Evolutionary conservation across 2,113 vertebrate genomes (phyloP).

Genomic region (Monopterus albus): DNA sequence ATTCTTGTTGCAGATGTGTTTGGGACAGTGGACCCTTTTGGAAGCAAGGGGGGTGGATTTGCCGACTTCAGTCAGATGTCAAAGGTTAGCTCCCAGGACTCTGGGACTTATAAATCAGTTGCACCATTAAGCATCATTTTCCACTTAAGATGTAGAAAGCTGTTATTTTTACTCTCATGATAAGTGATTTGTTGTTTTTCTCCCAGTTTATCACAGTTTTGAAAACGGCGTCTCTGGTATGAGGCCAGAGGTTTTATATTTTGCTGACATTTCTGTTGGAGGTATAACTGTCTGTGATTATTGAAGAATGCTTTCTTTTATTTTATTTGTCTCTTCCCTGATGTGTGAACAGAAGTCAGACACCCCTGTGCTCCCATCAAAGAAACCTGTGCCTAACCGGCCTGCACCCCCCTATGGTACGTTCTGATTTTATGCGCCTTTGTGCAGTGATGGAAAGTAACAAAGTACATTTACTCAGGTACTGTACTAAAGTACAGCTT

Average conservation of each 20-base stretch:
- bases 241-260: conserved; percentile 31
- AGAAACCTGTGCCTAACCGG: conserved; percentile 78
- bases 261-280: conserved; percentile 24
- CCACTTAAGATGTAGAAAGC: conserved; percentile 39
- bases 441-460: no score
- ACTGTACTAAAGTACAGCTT: no score
- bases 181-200: conserved; percentile 39
- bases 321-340: conserved; percentile 18
- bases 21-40: conserved; percentile 88
- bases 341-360: conserved; percentile 69
- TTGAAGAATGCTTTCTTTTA: conserved; percentile 7
- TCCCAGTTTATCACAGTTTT: conserved; percentile 38
- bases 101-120: conserved; percentile 48
- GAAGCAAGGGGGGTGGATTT: conserved; percentile 87
- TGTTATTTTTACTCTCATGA: conserved; percentile 32
- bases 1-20: conserved; percentile 86
- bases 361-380: conserved; percentile 72
- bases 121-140: conserved; percentile 56
- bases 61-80: conserved; percentile 98
- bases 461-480: no score
- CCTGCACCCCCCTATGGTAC: conserved; percentile 84
- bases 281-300: conserved; percentile 16
- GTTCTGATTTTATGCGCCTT: conserved; percentile 13
- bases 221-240: conserved; percentile 20
- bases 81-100: conserved; percentile 86